Evolutionary conservation across 2,797 vertebrate species (phyloP).

Genomic region (Lerista edwardsae): DNA sequence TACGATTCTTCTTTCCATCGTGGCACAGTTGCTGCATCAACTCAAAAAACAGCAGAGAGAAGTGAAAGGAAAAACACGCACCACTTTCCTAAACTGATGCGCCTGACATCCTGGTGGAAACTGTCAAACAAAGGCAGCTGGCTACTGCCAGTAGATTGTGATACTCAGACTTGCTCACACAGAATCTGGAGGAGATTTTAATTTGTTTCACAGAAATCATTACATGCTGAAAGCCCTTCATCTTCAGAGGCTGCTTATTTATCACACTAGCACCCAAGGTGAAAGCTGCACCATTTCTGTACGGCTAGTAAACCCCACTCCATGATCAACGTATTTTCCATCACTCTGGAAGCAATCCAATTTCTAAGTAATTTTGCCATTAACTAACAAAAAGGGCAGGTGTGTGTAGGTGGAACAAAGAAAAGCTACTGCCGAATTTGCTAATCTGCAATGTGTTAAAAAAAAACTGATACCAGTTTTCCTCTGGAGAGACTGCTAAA

Average conservation of each 20-base stretch:
- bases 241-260: not conserved
- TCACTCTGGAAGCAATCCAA: not conserved
- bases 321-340: slow-evolving; percentile 1
- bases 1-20: not conserved
- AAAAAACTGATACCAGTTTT: not conserved
- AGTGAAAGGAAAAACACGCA: not conserved
- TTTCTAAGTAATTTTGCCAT: not conserved
- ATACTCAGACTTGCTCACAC: not conserved
- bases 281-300: not conserved
- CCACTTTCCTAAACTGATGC: not conserved
- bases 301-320: not conserved
- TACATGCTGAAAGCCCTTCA: not conserved
- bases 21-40: not conserved
- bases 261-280: not conserved
- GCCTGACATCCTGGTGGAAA: not conserved
- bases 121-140: not conserved
- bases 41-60: not conserved
- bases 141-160: not conserved
- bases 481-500: not conserved
- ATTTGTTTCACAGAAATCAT: not conserved
- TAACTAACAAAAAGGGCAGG: not conserved
- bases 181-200: not conserved
- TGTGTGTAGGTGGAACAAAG: not conserved
- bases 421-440: not conserved
- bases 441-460: not conserved